Base-by-base conservation (phyloP, 2,888 invertebrate species). In the Euzetes globulus region DNA sequence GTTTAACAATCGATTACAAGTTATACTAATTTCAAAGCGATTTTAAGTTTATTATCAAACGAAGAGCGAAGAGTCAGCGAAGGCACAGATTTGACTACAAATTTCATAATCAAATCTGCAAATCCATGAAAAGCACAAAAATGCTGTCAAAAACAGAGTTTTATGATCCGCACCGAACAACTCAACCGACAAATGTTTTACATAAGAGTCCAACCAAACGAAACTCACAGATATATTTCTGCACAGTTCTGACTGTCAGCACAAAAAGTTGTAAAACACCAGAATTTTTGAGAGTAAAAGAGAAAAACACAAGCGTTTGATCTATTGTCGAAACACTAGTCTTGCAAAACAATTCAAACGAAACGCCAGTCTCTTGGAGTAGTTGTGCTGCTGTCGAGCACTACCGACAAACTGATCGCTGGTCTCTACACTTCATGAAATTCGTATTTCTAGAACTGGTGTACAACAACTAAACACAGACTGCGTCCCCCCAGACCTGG, bases 181-280 rank as follows among this genome's bases (percentile, higher is more conserved):
- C n/a, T 52, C n/a, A 52, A 52, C 19, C 52, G 52, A 52, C 17
- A n/a, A 52, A 52, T 52, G 52, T n/a, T 52, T 52, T 52, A 52
- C 52, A 52, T 52, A 52, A 52, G 52, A 17, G 52, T n/a, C 7
- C 52, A 17, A 52, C 52, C n/a, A 19, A 52, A 52, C 29, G 33
- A 60, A 27, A 4, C 27, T 1, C 9, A 13, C 27, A 60, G n/a
- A 13, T 60, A 19, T 11, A 27, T 60, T 33, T 9, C 58, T 17
- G 22, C 58, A 58, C 47, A 13, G 47, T 47, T 47, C 19, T 15
- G n/a, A 19, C 52, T 19, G 52, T 19, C 52, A 52, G 52, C n/a
- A 52, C n/a, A 19, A 60, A 58, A 60, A 60, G 15, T 60, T 60
- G 60, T 60, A 60, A 60, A 60, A 60, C 60, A 60, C 60, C 27